Conservation (phyloP, 2,113 vertebrate species). For the Pyxicephalus adspersus region DNA sequence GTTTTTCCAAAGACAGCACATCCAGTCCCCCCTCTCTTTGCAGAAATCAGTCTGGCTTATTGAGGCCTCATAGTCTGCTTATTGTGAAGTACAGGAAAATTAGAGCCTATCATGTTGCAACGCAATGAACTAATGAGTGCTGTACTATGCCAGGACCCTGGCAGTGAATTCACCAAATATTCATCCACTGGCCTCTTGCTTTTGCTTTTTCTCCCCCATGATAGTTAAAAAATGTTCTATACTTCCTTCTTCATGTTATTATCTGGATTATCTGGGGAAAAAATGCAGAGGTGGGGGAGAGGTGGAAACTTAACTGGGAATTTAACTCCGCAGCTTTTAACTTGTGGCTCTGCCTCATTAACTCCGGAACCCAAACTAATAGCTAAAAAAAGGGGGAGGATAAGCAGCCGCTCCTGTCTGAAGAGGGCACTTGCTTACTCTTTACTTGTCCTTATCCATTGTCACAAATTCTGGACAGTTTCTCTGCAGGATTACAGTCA, state of each 20-base stretch:
- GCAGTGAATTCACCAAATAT: constrained; percentile 43
- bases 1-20: background rate
- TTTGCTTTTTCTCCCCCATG: constrained; percentile 23
- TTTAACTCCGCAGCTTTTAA: constrained; percentile 36
- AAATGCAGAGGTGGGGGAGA: constrained; percentile 11
- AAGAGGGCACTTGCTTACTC: background rate
- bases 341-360: constrained; percentile 28
- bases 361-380: constrained; percentile 3
- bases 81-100: background rate
- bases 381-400: constrained; percentile 33
- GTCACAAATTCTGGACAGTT: too few species aligned
- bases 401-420: constrained; percentile 12
- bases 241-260: constrained; percentile 4
- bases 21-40: background rate
- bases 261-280: constrained; percentile 38
- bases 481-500: too few species aligned
- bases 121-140: constrained; percentile 32
- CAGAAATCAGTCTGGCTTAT: background rate
- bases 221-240: constrained; percentile 33
- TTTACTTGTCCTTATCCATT: background rate
- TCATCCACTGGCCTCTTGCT: constrained; percentile 12
- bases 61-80: background rate
- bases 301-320: constrained; percentile 17
- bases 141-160: constrained; percentile 23
- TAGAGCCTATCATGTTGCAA: background rate